These are phyloP conservation scores for Sarcophaga variegata DNA, from an alignment of 2,888 invertebrate species.

Conservation along the genomic window DNA sequence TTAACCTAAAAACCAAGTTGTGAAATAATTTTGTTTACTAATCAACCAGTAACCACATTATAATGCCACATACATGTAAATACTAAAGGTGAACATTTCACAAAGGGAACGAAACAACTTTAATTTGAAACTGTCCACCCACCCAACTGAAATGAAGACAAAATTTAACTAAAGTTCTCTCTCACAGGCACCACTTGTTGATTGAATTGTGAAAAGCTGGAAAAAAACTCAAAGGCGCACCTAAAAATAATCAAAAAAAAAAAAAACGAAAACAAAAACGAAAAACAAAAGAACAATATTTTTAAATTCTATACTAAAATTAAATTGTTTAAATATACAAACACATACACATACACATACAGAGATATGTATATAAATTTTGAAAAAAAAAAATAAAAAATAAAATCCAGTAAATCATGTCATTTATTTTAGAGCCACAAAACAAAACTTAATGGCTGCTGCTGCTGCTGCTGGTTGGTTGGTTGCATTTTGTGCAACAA, in stretches of 20 bases:
- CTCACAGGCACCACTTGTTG: constrained; percentile 53
- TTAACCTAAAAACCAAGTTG: constrained; percentile 49
- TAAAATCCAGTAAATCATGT: constrained; percentile 42
- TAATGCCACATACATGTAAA: constrained; percentile 19
- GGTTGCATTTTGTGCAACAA: constrained; percentile 42
- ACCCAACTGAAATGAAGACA: constrained; percentile 16
- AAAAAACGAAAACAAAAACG: too few species aligned
- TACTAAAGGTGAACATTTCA: constrained; percentile 12
- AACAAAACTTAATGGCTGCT: neutral
- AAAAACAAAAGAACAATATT: constrained; percentile 3
- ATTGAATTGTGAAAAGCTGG: constrained; percentile 55
- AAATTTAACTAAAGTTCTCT: constrained; percentile 1
- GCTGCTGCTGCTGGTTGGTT: neutral
- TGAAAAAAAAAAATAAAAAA: constrained; percentile 3
- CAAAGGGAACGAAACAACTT: constrained; percentile 16
- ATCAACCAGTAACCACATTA: neutral
- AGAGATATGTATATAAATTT: neutral
- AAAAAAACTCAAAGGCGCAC: constrained; percentile 56
- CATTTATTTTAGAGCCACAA: constrained; percentile 5
- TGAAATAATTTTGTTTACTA: constrained; percentile 37
- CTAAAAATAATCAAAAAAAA: constrained; percentile 26
- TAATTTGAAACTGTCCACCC: constrained; percentile 52
- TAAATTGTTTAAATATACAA: constrained; percentile 33
- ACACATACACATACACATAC: neutral
- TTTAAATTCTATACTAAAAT: neutral